These are phyloP conservation scores for Rhamnusium bicolor DNA, from an alignment of 2,888 invertebrate species.

Conservation along the genomic window DNA sequence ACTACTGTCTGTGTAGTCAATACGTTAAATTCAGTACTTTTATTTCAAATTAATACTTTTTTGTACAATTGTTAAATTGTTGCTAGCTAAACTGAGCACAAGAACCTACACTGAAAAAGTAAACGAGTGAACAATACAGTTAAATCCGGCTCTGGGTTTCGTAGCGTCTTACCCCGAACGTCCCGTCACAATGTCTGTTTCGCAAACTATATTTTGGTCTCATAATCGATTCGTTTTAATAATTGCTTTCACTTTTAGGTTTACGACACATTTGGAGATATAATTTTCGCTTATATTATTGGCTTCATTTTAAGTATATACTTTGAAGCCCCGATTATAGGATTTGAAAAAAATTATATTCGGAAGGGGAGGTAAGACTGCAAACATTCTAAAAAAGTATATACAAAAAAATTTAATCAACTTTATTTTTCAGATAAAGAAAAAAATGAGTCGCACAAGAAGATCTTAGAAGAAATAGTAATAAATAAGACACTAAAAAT, in stretches of 20 bases:
- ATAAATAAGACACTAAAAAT: conserved; percentile 28
- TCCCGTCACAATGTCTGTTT: too few species aligned
- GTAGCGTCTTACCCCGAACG: too few species aligned
- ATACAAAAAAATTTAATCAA: neutral
- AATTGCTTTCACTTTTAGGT: conserved; percentile 44
- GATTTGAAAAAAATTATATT: conserved; percentile 58
- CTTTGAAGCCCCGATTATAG: conserved; percentile 60
- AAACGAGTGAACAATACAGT: too few species aligned
- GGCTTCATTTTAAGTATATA: conserved; percentile 57
- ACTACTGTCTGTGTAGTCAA: too few species aligned
- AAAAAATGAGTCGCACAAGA: neutral
- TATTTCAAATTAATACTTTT: too few species aligned
- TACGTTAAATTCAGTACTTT: too few species aligned
- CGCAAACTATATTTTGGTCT: neutral
- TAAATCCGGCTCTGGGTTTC: too few species aligned
- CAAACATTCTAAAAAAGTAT: neutral
- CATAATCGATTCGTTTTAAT: neutral
- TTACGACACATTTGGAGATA: conserved; percentile 56
- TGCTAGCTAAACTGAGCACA: too few species aligned
- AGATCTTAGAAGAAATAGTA: neutral
- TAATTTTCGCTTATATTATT: conserved; percentile 54
- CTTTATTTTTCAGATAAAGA: neutral
- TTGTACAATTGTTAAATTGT: too few species aligned
- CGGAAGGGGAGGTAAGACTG: conserved; percentile 32
- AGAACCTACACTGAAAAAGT: too few species aligned